Percentiles rank a stretch among this genome's conserved stretches.
Evolutionary conservation across 1,140 invertebrate genomes (phyloP).

Genomic region (Trigoniulus corallinus): DNA sequence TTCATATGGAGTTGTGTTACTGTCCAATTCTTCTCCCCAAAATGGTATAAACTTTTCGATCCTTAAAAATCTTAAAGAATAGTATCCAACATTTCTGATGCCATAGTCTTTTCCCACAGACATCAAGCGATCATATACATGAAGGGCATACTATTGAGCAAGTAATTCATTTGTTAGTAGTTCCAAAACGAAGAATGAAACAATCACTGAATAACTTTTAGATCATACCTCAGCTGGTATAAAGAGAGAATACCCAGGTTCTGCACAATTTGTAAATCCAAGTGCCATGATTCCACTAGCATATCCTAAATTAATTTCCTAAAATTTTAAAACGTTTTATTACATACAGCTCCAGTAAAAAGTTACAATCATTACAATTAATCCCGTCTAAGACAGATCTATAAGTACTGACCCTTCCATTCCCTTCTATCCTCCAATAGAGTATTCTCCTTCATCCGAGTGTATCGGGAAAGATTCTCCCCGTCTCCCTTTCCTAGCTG

Average conservation of each 20-base stretch:
- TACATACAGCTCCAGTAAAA: neutral
- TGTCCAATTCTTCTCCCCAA: conserved; percentile 37
- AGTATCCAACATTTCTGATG: conserved; percentile 34
- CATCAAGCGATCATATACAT: conserved; percentile 37
- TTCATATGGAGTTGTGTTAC: conserved; percentile 36
- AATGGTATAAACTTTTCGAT: conserved; percentile 42
- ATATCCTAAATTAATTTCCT: conserved; percentile 36
- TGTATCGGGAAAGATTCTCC: too few species aligned
- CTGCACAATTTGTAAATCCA: conserved; percentile 38
- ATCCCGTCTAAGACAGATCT: conserved; percentile 9
- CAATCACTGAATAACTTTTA: neutral
- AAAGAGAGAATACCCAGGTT: conserved; percentile 41
- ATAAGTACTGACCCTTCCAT: too few species aligned
- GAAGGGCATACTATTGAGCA: conserved; percentile 31
- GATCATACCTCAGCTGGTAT: conserved; percentile 35
- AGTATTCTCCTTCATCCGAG: too few species aligned
- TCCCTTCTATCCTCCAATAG: too few species aligned
- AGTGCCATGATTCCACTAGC: conserved; percentile 35
- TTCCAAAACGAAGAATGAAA: neutral
- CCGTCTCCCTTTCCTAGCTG: too few species aligned
- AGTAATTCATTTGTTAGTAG: neutral
- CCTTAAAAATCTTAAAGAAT: conserved; percentile 32
- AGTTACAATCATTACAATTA: neutral
- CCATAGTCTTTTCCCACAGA: conserved; percentile 34
- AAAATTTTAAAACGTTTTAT: conserved; percentile 7